phyloP scores from a whole-genome alignment of 1,140 invertebrate genomes.

The Holcopasites calliopsidis region DNA sequence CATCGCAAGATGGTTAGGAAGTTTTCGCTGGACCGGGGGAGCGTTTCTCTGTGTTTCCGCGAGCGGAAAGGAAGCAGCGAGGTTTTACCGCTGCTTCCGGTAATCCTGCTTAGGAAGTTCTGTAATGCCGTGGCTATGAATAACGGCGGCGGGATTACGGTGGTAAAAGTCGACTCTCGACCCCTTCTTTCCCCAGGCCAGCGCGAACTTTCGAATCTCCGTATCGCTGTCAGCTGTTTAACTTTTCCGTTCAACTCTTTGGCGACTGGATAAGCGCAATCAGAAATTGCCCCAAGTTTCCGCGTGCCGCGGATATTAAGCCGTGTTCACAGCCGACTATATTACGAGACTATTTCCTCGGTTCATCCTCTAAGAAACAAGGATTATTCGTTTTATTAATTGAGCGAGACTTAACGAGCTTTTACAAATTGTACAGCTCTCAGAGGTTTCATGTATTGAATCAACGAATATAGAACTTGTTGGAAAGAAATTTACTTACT shows the following conservation, averaged over 20 bases:
- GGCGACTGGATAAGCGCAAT: not conserved
- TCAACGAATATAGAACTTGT: too few species aligned
- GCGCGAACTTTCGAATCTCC: conserved; percentile 46
- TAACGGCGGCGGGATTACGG: conserved; percentile 63
- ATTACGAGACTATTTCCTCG: not conserved
- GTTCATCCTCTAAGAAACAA: too few species aligned
- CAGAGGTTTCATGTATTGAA: too few species aligned
- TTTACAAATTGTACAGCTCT: too few species aligned
- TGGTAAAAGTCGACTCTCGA: conserved; percentile 54
- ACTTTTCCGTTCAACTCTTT: conserved; percentile 28
- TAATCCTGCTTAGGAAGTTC: conserved; percentile 64
- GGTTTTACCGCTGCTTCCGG: conserved; percentile 48
- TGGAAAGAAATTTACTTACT: too few species aligned
- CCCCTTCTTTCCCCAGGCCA: conserved; percentile 34
- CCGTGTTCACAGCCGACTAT: not conserved
- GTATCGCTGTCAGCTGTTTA: conserved; percentile 40
- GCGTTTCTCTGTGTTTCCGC: conserved; percentile 47
- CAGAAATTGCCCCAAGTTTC: not conserved
- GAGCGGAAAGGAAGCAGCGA: conserved; percentile 1
- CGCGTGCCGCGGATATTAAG: not conserved
- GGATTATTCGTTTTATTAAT: too few species aligned
- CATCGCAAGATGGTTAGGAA: conserved; percentile 54
- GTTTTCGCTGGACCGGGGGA: conserved; percentile 51
- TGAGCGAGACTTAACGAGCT: too few species aligned
- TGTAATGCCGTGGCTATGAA: conserved; percentile 60